Evolutionary conservation across 2,113 vertebrate genomes (phyloP), one percentile per base, ranked within the genome.

Genomic region (Oxygymnocypris stewartii): DNA sequence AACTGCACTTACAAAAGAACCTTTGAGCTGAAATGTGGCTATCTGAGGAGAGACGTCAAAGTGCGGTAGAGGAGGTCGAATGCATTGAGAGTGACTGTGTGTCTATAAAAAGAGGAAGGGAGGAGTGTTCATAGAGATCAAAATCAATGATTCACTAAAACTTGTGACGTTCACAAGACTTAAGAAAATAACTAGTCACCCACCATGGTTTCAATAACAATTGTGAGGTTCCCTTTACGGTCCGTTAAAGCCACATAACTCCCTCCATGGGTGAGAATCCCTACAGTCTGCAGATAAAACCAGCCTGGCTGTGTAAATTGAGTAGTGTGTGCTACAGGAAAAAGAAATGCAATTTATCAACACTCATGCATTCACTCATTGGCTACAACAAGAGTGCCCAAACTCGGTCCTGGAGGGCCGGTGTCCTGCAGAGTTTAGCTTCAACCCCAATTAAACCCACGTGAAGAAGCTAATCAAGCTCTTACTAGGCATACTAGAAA

Each of bases 191-290:
- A 73, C 85, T 75, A 80, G 2, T n/a, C 84, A 90, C 92, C 93
- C 92, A 96, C 98, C 98, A 99, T 99, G 47, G 98, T 99, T 95
- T 99, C 97, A 88, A 99, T 90, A 88, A 99, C 93, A 89, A 99
- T 91, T 6, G 97, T 98, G 82, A 99, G 95, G 91, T 98, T 99
- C 80, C 97, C 97, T 79, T 92, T 91, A 37, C 96, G 93, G 28
- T 99, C 97, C 4, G 97, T 99, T 85, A 99, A 93, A 31, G 98
- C 96, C 2, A 99, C 97, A 4, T 97, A 99, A 91, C 97, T 99
- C 82, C 98, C 98, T 59, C 98, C 98, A 75, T 92, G 90, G 31
- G 91, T 67, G 87, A 99, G 94, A 86, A 96, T 97, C 44, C 97
- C 98, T 73, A 97, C 95, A 14, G 96, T 97, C 92, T 96, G 91